phyloP scores from a whole-genome alignment of 2,888 invertebrate species.

The Lasioglossum pauxillum region DNA sequence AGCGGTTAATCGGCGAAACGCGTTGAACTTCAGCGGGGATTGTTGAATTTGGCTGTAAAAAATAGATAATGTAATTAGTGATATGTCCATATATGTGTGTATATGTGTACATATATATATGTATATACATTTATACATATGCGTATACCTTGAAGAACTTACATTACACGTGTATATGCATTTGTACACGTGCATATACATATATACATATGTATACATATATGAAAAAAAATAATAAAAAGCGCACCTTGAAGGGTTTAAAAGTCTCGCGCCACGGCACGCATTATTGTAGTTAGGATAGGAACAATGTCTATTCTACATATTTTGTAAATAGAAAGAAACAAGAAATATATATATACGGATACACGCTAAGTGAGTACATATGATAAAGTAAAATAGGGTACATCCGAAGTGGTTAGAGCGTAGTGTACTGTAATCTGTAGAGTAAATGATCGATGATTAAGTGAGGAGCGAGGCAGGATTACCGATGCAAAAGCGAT shows the following conservation, averaged over 20 bases:
- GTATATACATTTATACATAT: not conserved
- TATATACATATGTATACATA: not conserved
- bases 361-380: conserved; percentile 73
- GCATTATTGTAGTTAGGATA: conserved; percentile 81
- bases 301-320: conserved; percentile 80
- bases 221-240: conserved; percentile 43
- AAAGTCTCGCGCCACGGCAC: conserved; percentile 80
- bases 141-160: not conserved
- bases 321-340: conserved; percentile 81
- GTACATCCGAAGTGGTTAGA: conserved; percentile 68
- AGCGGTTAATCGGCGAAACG: conserved; percentile 54
- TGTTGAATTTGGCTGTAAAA: conserved; percentile 84
- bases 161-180: not conserved
- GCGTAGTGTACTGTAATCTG: conserved; percentile 75
- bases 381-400: conserved; percentile 63
- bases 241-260: conserved; percentile 76
- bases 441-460: conserved; percentile 66
- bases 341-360: conserved; percentile 47
- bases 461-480: conserved; percentile 69
- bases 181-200: not conserved
- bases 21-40: conserved; percentile 80
- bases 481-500: conserved; percentile 47
- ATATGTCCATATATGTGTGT: conserved; percentile 64
- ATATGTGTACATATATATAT: not conserved
- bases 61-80: conserved; percentile 80